These are phyloP conservation scores for Xylocopa sonorina DNA, from an alignment of 1,140 invertebrate genomes.

Conservation along the genomic window DNA sequence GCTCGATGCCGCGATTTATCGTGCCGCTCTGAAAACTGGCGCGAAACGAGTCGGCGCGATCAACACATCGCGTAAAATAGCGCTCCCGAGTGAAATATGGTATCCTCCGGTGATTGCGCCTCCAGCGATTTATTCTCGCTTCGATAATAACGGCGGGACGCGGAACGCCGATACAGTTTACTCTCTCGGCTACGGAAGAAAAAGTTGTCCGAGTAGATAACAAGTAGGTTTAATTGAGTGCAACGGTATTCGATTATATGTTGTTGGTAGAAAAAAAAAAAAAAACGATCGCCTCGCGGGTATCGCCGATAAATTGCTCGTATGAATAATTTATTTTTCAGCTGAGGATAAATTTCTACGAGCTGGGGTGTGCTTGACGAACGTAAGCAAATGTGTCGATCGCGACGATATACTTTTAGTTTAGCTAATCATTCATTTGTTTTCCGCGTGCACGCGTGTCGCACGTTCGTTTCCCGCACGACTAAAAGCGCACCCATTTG, in stretches of 20 bases:
- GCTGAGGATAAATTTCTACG: too few relatives aligned
- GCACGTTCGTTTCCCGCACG: background rate
- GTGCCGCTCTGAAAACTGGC: constrained; percentile 48
- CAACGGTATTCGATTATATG: too few relatives aligned
- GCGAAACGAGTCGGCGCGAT: constrained; percentile 35
- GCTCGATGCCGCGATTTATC: constrained; percentile 41
- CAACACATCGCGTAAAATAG: constrained; percentile 35
- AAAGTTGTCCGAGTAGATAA: background rate
- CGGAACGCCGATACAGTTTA: background rate
- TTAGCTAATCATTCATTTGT: too few relatives aligned
- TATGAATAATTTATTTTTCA: too few relatives aligned
- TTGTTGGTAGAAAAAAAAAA: too few relatives aligned
- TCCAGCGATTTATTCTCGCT: constrained; percentile 1
- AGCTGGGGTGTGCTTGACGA: too few relatives aligned
- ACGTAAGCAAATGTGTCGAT: too few relatives aligned
- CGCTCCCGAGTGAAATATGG: constrained; percentile 19
- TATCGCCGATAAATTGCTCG: too few relatives aligned
- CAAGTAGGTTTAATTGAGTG: too few relatives aligned
- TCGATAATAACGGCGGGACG: background rate
- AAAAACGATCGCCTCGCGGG: too few relatives aligned
- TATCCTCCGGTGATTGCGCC: constrained; percentile 20
- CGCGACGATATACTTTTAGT: too few relatives aligned
- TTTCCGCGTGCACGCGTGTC: too few relatives aligned
- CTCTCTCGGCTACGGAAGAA: background rate
- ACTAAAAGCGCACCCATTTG: background rate